Evolutionary conservation across 2,113 vertebrate species (phyloP).

Genomic region (Scartelaos histophorus): DNA sequence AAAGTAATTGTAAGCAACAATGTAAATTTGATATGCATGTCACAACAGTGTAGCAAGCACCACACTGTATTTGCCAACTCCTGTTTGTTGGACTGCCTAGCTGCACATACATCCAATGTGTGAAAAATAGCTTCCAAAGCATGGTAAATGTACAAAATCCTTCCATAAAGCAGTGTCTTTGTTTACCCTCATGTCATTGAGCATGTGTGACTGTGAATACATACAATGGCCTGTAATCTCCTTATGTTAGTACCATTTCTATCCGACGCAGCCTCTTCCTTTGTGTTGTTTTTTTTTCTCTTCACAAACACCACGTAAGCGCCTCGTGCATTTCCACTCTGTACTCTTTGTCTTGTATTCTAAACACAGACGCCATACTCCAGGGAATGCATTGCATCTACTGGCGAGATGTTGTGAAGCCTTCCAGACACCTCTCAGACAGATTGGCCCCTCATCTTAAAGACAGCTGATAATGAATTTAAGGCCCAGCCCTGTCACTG

Average conservation of each 20-base stretch:
- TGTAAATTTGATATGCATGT: neutral
- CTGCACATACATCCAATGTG: neutral
- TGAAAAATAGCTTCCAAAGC: neutral
- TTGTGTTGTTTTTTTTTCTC: slow-evolving; percentile 40
- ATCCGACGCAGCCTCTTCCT: slow-evolving; percentile 40
- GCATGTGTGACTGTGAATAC: slow-evolving; percentile 20
- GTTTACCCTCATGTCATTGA: slow-evolving; percentile 4
- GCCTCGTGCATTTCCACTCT: slow-evolving; percentile 24
- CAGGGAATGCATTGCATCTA: slow-evolving; percentile 52
- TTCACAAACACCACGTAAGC: slow-evolving; percentile 32
- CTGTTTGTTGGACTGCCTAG: neutral
- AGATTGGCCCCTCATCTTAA: slow-evolving; percentile 74
- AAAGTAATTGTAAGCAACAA: neutral
- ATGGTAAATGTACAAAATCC: slow-evolving; percentile 1
- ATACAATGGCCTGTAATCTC: slow-evolving; percentile 29
- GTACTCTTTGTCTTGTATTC: slow-evolving; percentile 15
- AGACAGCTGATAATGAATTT: slow-evolving; percentile 75
- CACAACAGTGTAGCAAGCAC: neutral
- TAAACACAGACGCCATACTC: slow-evolving; percentile 39
- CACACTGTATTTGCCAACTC: neutral
- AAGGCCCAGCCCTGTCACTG: slow-evolving; percentile 63
- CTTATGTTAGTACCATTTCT: slow-evolving; percentile 31
- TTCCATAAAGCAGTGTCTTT: neutral
- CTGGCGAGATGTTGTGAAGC: slow-evolving; percentile 48
- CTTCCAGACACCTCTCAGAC: slow-evolving; percentile 71